Conservation (phyloP, 2,888 invertebrate species). For the Callyntrura sp. region DNA sequence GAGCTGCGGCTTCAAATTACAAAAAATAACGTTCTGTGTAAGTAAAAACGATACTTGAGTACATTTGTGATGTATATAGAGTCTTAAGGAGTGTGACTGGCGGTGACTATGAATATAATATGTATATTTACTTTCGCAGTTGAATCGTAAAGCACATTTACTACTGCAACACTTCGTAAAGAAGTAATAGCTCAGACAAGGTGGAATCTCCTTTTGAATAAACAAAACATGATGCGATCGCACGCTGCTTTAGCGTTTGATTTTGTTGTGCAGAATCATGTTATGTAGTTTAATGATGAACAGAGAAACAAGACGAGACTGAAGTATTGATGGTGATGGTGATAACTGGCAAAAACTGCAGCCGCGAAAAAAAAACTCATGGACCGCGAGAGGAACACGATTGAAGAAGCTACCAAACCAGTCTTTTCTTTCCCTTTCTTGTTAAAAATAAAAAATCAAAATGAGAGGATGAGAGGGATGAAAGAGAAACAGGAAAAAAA, state of each 20-base stretch:
- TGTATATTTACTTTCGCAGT: background rate
- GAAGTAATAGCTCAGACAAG: conserved; percentile 23
- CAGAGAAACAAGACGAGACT: no score
- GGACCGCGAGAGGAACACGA: no score
- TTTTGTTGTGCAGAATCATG: no score
- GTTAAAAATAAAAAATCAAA: background rate
- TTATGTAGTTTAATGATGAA: no score
- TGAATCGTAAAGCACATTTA: conserved; percentile 15
- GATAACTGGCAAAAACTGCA: background rate
- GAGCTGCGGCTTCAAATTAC: no score
- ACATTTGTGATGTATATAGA: background rate
- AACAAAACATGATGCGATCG: background rate
- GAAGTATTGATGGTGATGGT: conserved; percentile 10
- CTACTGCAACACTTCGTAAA: no score
- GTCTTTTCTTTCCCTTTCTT: background rate
- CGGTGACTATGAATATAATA: background rate
- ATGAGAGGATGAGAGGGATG: background rate
- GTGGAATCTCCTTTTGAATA: conserved; percentile 41
- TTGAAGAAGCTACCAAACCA: background rate
- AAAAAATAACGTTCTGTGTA: background rate
- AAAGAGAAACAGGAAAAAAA: background rate
- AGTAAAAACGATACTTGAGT: background rate
- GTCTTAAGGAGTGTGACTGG: background rate
- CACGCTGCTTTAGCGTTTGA: background rate
- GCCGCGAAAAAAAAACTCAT: background rate